phyloP scores from a whole-genome alignment of 2,888 invertebrate genomes.

The Hypena proboscidalis region DNA sequence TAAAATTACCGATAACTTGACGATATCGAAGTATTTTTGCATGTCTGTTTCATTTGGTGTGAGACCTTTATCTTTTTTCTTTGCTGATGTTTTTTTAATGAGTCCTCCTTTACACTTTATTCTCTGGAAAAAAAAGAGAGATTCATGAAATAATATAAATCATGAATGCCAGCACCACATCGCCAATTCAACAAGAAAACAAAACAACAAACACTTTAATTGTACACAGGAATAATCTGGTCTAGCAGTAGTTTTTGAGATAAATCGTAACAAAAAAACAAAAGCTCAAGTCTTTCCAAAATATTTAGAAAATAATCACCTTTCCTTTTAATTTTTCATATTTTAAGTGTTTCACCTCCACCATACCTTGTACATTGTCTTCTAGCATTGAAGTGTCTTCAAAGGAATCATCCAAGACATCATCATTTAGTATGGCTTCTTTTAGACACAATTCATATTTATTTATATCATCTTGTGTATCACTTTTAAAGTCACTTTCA shows the following conservation, averaged over 20 bases:
- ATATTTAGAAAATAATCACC: constrained; percentile 2
- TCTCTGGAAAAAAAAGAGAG: constrained; percentile 19
- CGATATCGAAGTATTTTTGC: constrained; percentile 38
- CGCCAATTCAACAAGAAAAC: too few species aligned
- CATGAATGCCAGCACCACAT: too few species aligned
- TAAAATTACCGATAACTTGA: constrained; percentile 38
- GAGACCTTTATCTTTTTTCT: constrained; percentile 14
- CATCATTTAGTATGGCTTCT: constrained; percentile 1
- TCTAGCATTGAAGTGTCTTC: background rate
- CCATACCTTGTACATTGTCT: background rate
- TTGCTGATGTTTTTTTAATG: background rate
- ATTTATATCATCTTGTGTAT: background rate
- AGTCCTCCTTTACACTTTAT: background rate
- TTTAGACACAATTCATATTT: background rate
- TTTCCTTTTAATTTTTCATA: background rate
- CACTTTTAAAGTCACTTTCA: background rate
- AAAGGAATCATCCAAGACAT: background rate
- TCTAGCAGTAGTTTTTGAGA: too few species aligned
- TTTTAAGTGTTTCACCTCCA: background rate
- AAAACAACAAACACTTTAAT: too few species aligned
- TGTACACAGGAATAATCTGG: too few species aligned
- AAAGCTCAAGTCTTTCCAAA: too few species aligned
- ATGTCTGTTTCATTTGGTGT: constrained; percentile 35
- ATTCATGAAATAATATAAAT: too few species aligned
- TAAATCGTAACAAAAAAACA: too few species aligned